phyloP scores from a whole-genome alignment of 2,113 vertebrate genomes.

The Mugil cephalus region DNA sequence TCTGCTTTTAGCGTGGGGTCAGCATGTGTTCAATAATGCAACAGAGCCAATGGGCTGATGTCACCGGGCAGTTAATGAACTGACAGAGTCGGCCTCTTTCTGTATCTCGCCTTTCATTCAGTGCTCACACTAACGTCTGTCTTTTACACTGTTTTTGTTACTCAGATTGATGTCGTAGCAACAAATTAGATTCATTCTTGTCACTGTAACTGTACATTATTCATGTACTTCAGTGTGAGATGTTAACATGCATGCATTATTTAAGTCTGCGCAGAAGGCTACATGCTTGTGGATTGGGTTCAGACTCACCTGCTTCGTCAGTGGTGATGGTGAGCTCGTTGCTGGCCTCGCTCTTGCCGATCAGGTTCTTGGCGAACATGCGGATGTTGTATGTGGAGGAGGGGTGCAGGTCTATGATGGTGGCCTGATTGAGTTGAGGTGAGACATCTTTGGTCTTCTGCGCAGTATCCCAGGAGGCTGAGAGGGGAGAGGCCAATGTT shows the following conservation, averaged over 20 bases:
- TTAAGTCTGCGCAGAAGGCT: background rate
- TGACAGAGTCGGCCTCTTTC: slow-evolving; percentile 49
- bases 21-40: slow-evolving; percentile 81
- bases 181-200: background rate
- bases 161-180: background rate
- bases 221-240: slow-evolving; percentile 1
- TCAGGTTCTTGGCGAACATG: slow-evolving; percentile 99
- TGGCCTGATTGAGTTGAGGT: slow-evolving; percentile 98
- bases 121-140: slow-evolving; percentile 7
- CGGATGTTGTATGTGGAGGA: slow-evolving; percentile 99
- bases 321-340: slow-evolving; percentile 99
- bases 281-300: background rate
- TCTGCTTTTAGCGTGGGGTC: slow-evolving; percentile 76
- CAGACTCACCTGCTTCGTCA: slow-evolving; percentile 92
- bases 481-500: slow-evolving; percentile 42
- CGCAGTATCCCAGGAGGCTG: slow-evolving; percentile 98
- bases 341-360: slow-evolving; percentile 98
- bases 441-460: slow-evolving; percentile 99
- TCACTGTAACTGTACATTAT: background rate
- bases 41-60: slow-evolving; percentile 65
- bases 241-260: background rate
- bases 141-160: slow-evolving; percentile 10
- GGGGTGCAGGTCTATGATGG: slow-evolving; percentile 98
- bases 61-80: slow-evolving; percentile 68
- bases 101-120: slow-evolving; percentile 26